Conservation (phyloP, 2,888 invertebrate species). For the Watsonalla cultraria region DNA sequence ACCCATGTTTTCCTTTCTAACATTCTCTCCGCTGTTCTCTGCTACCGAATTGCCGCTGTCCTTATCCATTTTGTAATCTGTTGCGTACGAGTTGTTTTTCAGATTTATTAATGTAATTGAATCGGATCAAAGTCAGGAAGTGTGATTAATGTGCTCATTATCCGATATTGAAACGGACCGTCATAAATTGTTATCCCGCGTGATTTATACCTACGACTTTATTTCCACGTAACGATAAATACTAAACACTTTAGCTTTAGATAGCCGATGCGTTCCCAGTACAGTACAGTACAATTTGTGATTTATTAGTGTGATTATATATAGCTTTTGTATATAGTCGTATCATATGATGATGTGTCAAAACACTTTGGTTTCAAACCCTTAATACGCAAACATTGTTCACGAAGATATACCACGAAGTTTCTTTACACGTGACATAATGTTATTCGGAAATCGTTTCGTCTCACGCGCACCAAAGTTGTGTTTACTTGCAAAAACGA, state of each 20-base stretch:
- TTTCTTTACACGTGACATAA: no score
- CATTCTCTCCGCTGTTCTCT: conserved; percentile 9
- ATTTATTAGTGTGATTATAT: no score
- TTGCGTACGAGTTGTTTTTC: conserved; percentile 11
- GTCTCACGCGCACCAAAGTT: no score
- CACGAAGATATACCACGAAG: no score
- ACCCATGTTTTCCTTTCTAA: conserved; percentile 26
- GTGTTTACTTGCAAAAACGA: no score
- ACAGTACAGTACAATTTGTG: no score
- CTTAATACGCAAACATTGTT: no score
- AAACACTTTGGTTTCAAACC: no score
- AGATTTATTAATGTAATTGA: conserved; percentile 5
- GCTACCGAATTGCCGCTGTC: conserved; percentile 8
- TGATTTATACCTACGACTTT: background rate
- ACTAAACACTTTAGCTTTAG: background rate
- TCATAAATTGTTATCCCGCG: conserved; percentile 2
- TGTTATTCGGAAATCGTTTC: no score
- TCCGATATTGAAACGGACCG: conserved; percentile 10
- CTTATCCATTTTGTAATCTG: conserved; percentile 24
- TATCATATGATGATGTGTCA: no score
- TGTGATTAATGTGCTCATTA: conserved; percentile 15
- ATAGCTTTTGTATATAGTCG: no score
- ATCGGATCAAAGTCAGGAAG: conserved; percentile 12
- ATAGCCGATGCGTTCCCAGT: no score
- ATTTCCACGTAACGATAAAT: background rate